These are phyloP conservation scores for Xenops minutus DNA, from an alignment of 2,797 vertebrate species.

Conservation along the genomic window DNA sequence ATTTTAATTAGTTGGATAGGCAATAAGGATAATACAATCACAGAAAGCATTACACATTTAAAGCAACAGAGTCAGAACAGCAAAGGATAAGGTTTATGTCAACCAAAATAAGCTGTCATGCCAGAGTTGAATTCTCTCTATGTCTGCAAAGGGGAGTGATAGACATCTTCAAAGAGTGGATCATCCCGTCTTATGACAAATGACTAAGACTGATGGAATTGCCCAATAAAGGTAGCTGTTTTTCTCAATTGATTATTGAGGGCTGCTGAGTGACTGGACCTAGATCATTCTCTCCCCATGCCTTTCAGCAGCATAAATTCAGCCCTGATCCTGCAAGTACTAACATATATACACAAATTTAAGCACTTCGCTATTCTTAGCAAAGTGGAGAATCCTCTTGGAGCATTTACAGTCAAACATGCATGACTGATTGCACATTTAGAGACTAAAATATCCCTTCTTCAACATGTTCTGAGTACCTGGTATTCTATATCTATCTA, in stretches of 20 bases:
- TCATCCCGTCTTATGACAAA: background rate
- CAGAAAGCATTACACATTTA: background rate
- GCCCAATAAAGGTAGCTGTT: background rate
- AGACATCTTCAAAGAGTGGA: background rate
- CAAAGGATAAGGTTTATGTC: background rate
- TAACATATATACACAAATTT: background rate
- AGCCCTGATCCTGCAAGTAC: background rate
- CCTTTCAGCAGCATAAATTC: background rate
- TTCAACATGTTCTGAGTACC: background rate
- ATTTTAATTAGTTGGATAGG: background rate
- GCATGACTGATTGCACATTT: background rate
- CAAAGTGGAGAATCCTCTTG: background rate
- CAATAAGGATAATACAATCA: background rate
- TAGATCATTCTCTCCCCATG: background rate
- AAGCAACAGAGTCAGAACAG: background rate
- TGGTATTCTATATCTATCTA: background rate
- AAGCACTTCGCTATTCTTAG: background rate
- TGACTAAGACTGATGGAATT: background rate
- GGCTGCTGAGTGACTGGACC: background rate
- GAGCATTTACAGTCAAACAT: background rate
- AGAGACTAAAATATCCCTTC: background rate
- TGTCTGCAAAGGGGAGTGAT: background rate
- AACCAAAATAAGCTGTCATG: background rate
- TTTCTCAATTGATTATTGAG: background rate
- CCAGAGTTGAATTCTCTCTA: accelerated